Evolutionary conservation across 2,113 vertebrate genomes (phyloP), one percentile per base, ranked within the genome.

Genomic region (Podilymbus podiceps): DNA sequence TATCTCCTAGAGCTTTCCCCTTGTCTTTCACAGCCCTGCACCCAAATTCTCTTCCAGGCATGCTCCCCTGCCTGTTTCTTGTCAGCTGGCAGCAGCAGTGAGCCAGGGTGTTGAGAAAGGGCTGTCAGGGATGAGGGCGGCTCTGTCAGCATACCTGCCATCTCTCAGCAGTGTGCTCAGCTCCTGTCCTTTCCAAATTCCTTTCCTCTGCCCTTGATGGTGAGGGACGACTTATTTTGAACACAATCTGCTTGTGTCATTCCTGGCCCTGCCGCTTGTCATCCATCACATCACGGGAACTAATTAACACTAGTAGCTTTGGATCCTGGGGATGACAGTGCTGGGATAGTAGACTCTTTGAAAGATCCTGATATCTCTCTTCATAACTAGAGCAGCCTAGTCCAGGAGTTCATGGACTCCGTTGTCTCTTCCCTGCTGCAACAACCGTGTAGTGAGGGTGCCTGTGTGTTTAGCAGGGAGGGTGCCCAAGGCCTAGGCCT

Each of bases 251-350:
- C 68, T 93, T 66, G 90, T 88, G 95, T 96, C 88, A 80, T 68
- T 95, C 81, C 62, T 76, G 73, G 84, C 60, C 76, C 74, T 96
- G 79, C 93, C 5, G 14, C 94, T 95, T 94, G 94, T 91, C 93
- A 86, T 97, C 91, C 81, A 87, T 95, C 87, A 93, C 56, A 90
- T 96, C 58, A 52, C 9, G 53, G 90, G 50, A 89, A 67, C 56
- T 89, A 98, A 97, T 95, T 90, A 96, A 95, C 80, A 58, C 82
- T 38, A 71, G 81, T 91, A 88, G 46, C 63, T 93, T 94, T 91
- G 66, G 55, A 62, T 93, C 46, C 75, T 28, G 60, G 91, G 53
- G 87, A 75, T 59, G 85, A 66, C 87, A 66, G 21, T 79, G 49
- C 87, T 95, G 60, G 59, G 72, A 47, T 59, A 79, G 94, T 86